phyloP scores from a whole-genome alignment of 2,113 vertebrate genomes.

The Petrocephalus microphthalmus region DNA sequence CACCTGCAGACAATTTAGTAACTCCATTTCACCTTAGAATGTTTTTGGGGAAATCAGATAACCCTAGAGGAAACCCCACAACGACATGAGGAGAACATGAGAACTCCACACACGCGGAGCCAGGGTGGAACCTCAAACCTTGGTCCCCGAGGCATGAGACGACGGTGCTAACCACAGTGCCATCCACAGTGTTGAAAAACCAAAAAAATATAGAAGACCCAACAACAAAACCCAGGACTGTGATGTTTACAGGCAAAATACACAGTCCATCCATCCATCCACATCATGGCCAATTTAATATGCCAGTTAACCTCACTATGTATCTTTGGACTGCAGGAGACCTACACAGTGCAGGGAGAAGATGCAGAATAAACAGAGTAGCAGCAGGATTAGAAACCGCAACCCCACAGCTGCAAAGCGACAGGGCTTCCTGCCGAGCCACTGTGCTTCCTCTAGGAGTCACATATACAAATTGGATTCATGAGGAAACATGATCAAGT shows the following conservation, averaged over 20 bases:
- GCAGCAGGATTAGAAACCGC: not conserved
- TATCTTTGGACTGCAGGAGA: not conserved
- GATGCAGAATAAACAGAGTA: not conserved
- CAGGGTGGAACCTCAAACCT: too few relatives aligned
- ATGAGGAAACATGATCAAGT: not conserved
- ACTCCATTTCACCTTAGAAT: not conserved
- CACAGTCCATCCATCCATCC: not conserved
- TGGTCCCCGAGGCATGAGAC: not conserved
- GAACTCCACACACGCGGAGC: not conserved
- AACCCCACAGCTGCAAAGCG: too few relatives aligned
- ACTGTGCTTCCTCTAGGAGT: not conserved
- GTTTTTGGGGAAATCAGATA: not conserved
- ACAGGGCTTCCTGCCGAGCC: not conserved
- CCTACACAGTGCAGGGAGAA: not conserved
- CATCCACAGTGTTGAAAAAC: not conserved
- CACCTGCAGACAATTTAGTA: not conserved
- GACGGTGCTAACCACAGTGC: not conserved
- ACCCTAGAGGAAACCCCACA: not conserved
- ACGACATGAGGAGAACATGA: not conserved
- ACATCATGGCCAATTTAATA: not conserved
- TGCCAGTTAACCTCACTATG: not conserved
- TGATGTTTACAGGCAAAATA: not conserved
- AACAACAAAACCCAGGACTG: not conserved
- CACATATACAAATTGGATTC: not conserved
- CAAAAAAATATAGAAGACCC: not conserved